phyloP scores from a whole-genome alignment of 2,888 invertebrate genomes.

The Trissonchulus latispiculum region DNA sequence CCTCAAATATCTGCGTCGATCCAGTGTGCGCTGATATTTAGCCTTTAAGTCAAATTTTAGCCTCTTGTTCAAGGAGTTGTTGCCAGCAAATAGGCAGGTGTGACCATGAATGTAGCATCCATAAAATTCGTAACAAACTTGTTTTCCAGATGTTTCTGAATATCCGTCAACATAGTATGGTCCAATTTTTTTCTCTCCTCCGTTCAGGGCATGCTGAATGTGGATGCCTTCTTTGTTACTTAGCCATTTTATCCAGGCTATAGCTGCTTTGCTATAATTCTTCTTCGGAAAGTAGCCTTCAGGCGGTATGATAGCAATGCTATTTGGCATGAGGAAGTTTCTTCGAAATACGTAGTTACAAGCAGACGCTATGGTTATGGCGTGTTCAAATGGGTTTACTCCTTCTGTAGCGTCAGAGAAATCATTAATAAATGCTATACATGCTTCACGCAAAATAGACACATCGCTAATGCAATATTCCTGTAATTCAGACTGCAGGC shows the following conservation, averaged over 20 bases:
- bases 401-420: neutral
- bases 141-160: neutral
- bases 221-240: neutral
- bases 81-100: too few relatives aligned
- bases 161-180: neutral
- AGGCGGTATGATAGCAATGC: neutral
- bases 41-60: too few relatives aligned
- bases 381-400: too few relatives aligned
- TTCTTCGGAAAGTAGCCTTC: neutral
- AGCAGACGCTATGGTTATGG: neutral
- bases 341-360: too few relatives aligned
- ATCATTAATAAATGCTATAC: neutral
- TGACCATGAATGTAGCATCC: too few relatives aligned
- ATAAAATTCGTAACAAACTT: neutral
- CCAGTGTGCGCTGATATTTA: too few relatives aligned
- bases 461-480: slow-evolving; percentile 6
- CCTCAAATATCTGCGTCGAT: too few relatives aligned
- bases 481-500: neutral
- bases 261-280: neutral
- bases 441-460: neutral
- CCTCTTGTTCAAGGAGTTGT: too few relatives aligned
- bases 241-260: neutral
- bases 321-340: neutral
- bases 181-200: too few relatives aligned
- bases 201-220: neutral